Percentiles rank a stretch among this genome's conserved stretches.
These are phyloP conservation scores for Tachina fera DNA, from an alignment of 2,888 invertebrate species.

Conservation along the genomic window DNA sequence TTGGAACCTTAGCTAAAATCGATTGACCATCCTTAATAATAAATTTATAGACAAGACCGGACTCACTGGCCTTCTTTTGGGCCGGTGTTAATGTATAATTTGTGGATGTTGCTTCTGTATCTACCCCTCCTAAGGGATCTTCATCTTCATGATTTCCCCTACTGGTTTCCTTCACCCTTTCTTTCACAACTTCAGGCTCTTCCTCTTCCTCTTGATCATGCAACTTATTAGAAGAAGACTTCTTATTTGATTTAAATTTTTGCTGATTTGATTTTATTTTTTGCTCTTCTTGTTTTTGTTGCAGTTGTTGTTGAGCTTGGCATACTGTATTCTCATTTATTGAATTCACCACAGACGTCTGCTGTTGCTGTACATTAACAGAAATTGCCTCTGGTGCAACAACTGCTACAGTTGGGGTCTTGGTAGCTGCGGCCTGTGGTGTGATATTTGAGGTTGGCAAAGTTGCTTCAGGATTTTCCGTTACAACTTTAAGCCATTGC, in stretches of 20 bases:
- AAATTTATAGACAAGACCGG: constrained; percentile 85
- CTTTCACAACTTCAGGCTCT: constrained; percentile 10
- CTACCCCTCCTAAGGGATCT: constrained; percentile 74
- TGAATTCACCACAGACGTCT: constrained; percentile 50
- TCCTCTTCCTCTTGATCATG: constrained; percentile 42
- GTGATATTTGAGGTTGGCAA: constrained; percentile 48
- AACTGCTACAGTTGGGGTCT: constrained; percentile 61
- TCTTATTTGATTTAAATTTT: constrained; percentile 42
- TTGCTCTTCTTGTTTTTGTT: constrained; percentile 43
- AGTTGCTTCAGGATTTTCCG: constrained; percentile 86
- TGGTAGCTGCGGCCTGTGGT: constrained; percentile 28
- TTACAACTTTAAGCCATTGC: constrained; percentile 95
- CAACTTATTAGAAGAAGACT: constrained; percentile 18
- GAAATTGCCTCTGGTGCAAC: constrained; percentile 61
- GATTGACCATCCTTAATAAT: constrained; percentile 89
- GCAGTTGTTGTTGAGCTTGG: constrained; percentile 24
- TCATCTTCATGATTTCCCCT: constrained; percentile 57
- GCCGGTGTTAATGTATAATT: constrained; percentile 75
- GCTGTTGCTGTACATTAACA: constrained; percentile 57
- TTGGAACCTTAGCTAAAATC: constrained; percentile 83
- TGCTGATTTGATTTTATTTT: constrained; percentile 18
- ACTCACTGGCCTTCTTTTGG: constrained; percentile 78
- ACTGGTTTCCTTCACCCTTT: constrained; percentile 10
- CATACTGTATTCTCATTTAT: constrained; percentile 51
- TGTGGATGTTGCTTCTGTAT: constrained; percentile 53